These are phyloP conservation scores for Elgaria multicarinata DNA, from an alignment of 2,113 vertebrate species.

Conservation along the genomic window DNA sequence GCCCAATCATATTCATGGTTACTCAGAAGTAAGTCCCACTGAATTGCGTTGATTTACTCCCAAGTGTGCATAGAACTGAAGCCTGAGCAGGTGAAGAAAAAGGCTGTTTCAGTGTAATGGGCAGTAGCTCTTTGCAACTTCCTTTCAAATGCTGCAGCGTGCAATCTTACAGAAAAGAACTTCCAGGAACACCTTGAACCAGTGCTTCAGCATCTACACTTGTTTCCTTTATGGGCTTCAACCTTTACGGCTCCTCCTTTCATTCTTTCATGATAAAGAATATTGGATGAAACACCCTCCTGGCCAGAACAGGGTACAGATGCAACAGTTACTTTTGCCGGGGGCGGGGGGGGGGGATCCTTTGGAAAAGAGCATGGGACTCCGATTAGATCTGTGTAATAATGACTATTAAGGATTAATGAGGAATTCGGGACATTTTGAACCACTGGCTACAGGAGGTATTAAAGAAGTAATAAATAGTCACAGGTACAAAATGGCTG, in stretches of 20 bases:
- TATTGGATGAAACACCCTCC: neutral
- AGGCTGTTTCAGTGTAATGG: neutral
- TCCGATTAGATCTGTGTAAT: neutral
- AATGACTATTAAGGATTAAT: neutral
- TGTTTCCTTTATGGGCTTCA: neutral
- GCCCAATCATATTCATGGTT: neutral
- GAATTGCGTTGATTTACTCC: neutral
- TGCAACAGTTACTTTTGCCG: too few species aligned
- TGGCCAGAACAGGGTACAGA: neutral
- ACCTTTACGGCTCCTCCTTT: neutral
- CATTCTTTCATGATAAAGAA: neutral
- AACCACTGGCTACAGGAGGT: neutral
- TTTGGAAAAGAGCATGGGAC: neutral
- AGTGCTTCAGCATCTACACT: neutral
- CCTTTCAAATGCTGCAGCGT: neutral
- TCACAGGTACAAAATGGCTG: neutral
- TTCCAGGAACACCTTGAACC: neutral
- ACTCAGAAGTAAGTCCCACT: neutral
- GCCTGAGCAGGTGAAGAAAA: neutral
- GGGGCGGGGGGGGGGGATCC: too few species aligned
- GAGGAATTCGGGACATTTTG: neutral
- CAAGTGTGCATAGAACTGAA: neutral
- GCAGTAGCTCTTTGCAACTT: neutral
- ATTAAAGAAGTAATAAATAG: neutral
- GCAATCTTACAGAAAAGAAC: neutral